phyloP scores from a whole-genome alignment of 2,888 invertebrate species.

The Drosophila prostipennis region DNA sequence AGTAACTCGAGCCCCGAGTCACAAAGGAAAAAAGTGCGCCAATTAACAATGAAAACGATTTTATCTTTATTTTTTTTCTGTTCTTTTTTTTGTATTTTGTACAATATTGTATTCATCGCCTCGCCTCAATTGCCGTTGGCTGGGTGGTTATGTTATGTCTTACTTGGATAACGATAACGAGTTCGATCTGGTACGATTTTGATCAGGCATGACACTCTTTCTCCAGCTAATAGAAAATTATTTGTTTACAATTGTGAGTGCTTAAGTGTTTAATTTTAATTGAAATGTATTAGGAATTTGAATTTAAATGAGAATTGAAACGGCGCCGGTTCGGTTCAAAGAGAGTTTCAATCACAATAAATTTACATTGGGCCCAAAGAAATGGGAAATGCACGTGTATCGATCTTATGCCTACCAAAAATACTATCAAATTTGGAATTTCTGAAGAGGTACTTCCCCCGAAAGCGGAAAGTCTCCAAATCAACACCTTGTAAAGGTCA shows the following conservation, averaged over 20 bases:
- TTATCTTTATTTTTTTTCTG: constrained; percentile 44
- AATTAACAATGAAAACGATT: constrained; percentile 60
- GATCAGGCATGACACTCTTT: constrained; percentile 42
- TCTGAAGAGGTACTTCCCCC: constrained; percentile 15
- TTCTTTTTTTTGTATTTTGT: background rate
- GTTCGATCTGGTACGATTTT: constrained; percentile 75
- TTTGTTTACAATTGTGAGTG: constrained; percentile 67
- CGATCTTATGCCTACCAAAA: constrained; percentile 14
- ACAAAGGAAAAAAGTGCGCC: constrained; percentile 51
- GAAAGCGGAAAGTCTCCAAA: constrained; percentile 20
- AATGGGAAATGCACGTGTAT: constrained; percentile 21
- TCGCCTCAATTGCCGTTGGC: constrained; percentile 55
- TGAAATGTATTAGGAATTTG: constrained; percentile 62
- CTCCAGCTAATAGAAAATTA: constrained; percentile 70
- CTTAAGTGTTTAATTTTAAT: constrained; percentile 57
- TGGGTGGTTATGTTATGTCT: constrained; percentile 50
- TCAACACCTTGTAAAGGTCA: constrained; percentile 23
- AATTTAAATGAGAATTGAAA: constrained; percentile 54
- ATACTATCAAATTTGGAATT: background rate
- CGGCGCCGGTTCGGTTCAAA: constrained; percentile 23
- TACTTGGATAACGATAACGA: constrained; percentile 71
- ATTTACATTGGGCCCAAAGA: constrained; percentile 41
- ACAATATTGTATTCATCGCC: constrained; percentile 23
- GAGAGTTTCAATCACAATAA: constrained; percentile 41
- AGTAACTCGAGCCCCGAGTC: constrained; percentile 42